Evolutionary conservation across 2,888 invertebrate species (phyloP).

Genomic region (Lepeophtheirus nordmannii): DNA sequence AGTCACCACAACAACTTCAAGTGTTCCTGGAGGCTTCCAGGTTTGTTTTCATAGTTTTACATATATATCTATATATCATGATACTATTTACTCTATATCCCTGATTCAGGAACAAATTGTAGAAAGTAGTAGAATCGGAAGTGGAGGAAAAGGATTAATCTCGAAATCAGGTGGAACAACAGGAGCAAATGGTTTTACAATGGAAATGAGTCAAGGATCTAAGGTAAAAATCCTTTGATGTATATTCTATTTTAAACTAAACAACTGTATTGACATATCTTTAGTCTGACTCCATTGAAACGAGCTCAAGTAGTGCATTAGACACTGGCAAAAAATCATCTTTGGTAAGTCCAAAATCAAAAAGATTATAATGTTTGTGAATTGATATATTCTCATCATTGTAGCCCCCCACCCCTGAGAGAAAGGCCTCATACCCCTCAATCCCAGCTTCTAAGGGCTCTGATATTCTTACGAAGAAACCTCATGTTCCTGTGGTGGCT

Average conservation of each 20-base stretch:
- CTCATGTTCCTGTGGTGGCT: neutral
- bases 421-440: neutral
- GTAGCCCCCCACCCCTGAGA: neutral
- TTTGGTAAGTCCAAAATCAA: too few relatives aligned
- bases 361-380: too few relatives aligned
- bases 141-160: neutral
- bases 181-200: too few relatives aligned
- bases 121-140: neutral
- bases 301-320: too few relatives aligned
- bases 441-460: conserved; percentile 1
- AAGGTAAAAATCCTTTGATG: too few relatives aligned
- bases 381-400: neutral
- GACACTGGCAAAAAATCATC: too few relatives aligned
- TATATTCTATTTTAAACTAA: too few relatives aligned
- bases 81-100: too few relatives aligned
- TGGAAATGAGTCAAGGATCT: too few relatives aligned
- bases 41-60: neutral
- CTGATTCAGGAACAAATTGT: neutral
- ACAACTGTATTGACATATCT: too few relatives aligned
- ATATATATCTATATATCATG: too few relatives aligned
- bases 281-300: too few relatives aligned
- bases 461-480: neutral
- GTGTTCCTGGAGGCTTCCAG: neutral
- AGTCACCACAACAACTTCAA: neutral
- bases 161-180: neutral